phyloP scores from a whole-genome alignment of 2,113 vertebrate species.

The Siniperca knerii region DNA sequence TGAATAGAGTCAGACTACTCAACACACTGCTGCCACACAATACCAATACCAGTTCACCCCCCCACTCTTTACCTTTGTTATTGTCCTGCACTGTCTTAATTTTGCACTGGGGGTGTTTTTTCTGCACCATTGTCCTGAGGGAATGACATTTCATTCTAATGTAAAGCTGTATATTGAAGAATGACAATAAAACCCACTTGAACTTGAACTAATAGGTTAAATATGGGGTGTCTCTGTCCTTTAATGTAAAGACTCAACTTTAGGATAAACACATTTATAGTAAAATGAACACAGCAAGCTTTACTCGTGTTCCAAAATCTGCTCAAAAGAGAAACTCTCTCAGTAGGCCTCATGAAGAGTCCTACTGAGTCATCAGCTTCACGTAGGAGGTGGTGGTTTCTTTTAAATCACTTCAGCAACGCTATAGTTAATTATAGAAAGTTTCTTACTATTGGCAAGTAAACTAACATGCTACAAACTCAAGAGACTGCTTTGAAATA shows the following conservation, averaged over 20 bases:
- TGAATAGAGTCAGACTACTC: too few relatives aligned
- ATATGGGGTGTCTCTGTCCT: not conserved
- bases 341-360: not conserved
- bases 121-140: too few relatives aligned
- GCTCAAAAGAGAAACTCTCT: not conserved
- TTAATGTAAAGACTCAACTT: not conserved
- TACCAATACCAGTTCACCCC: too few relatives aligned
- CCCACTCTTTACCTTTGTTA: too few relatives aligned
- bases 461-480: not conserved
- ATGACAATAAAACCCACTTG: too few relatives aligned
- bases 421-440: not conserved
- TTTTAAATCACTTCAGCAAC: not conserved
- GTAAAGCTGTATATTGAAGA: too few relatives aligned
- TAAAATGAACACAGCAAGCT: not conserved
- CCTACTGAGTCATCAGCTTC: conserved; percentile 12
- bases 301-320: not conserved
- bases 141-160: too few relatives aligned
- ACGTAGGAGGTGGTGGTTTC: conserved; percentile 34
- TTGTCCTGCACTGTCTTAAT: too few relatives aligned
- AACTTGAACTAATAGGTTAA: rapidly evolving
- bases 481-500: not conserved
- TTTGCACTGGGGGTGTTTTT: too few relatives aligned
- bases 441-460: not conserved
- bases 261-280: conserved; percentile 4
- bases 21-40: too few relatives aligned